These are phyloP conservation scores for Amaurobius ferox DNA, from an alignment of 2,888 invertebrate genomes.

Conservation along the genomic window DNA sequence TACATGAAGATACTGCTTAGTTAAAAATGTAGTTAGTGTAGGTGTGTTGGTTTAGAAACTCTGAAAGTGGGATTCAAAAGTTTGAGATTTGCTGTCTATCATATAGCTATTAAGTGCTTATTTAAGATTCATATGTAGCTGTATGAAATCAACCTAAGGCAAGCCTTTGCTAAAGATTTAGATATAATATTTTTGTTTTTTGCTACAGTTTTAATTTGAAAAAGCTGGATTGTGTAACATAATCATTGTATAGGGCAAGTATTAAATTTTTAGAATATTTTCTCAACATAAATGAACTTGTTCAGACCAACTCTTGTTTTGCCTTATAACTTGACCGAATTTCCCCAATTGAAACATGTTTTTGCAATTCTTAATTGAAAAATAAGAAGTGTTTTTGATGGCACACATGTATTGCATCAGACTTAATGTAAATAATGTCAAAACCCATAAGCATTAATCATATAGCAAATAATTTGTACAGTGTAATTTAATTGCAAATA, in stretches of 20 bases:
- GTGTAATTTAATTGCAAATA: slow-evolving; percentile 54
- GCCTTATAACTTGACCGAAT: no score
- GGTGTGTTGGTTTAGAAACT: no score
- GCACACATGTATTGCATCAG: slow-evolving; percentile 2
- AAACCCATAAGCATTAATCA: slow-evolving; percentile 7
- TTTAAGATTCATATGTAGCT: not conserved
- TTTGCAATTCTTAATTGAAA: not conserved
- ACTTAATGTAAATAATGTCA: slow-evolving; percentile 15
- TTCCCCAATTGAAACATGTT: not conserved
- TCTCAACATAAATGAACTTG: no score
- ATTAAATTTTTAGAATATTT: no score
- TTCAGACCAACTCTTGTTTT: no score
- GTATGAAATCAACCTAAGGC: not conserved
- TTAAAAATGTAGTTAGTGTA: no score
- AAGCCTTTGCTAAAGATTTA: no score
- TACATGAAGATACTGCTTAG: no score
- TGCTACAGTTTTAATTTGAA: no score
- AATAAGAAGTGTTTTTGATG: slow-evolving; percentile 15
- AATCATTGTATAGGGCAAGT: no score
- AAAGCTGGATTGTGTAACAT: no score
- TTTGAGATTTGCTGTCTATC: not conserved
- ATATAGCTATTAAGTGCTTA: slow-evolving; percentile 14
- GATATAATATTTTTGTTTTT: no score
- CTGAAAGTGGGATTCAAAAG: not conserved
- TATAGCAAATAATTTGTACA: slow-evolving; percentile 43